Evolutionary conservation across 30 jellyfish, hydroid and myxozoan species (phyloP), one percentile per base, ranked within the genome.

Genomic region (Aurelia sp.): DNA sequence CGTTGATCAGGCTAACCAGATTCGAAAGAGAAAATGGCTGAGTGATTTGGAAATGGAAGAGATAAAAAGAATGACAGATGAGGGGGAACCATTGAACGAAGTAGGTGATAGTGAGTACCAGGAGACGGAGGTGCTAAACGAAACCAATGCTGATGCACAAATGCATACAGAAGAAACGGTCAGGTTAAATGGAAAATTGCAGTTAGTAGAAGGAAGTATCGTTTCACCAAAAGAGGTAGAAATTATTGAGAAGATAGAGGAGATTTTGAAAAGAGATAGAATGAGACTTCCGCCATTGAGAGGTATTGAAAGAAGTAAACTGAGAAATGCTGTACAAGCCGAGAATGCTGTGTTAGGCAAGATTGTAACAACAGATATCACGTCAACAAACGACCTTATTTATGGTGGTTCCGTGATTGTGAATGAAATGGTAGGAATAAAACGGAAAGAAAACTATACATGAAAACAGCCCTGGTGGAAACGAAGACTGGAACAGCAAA

Each of bases 71-170:
- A 27, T 27, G 33, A 27, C 33, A 27, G 33, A 27, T 27, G 33
- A 27, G 33, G 33, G 33, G 33, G 33, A 27, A 57, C 66, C 66
- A 57, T 57, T 57, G 66, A 57, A 57, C 66, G 66, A 57, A 57
- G 66, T 57, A 57, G 66, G 19, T 57, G 66, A 57, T 57, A 57
- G 66, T 57, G 66, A 57, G 66, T 57, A 57, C 66, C 66, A 57
- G 66, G 66, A 57, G 66, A 57, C 66, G 66, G 66, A 57, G 66
- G 66, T 57, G 66, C 66, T 57, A 57, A 57, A n/a, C 66, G 66
- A 57, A 57, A 57, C 66, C 66, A 57, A 57, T 57, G 66, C 66
- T 57, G 66, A 57, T 57, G 66, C 66, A 57, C 66, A 57, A 2
- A 57, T 57, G 66, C 66, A 57, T 57, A n/a, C 66, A 57, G 66